Evolutionary conservation across 2,888 invertebrate species (phyloP), one percentile per base, ranked within the genome.

Genomic region (Notodonta ziczac): DNA sequence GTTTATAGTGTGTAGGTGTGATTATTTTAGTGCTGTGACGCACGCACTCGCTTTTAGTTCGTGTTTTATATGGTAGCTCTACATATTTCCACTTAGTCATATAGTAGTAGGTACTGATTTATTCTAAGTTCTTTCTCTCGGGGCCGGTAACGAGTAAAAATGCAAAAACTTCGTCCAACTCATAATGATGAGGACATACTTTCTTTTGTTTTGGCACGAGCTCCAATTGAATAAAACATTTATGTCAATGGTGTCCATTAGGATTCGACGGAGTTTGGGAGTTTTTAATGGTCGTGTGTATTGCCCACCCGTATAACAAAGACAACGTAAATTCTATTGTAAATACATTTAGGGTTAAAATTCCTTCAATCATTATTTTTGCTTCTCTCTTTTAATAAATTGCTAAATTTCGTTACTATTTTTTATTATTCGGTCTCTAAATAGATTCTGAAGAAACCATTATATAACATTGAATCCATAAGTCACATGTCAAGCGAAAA

Each of bases 161-260:
- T 88, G 87, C 86, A 86, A 86, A 89, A 90, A 89, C 84, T 88
- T 89, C 81, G 73, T 67, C 77, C 73, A 88, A 89, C 88, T 88
- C 88, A 84, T 90, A 89, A 90, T 89, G 89, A 90, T 83, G 86
- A 85, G 88, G 84, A 87, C 85, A 87, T 86, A 86, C 85, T 89
- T 89, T 88, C 86, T 89, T 90, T 90, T 90, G 89, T 89, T 90
- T 90, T 90, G 89, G 88, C 89, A 82, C 81, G 77, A 80, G 86
- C 84, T 81, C 81, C 90, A 85, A 91, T 90, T 91, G 91, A 91
- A 91, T 91, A 91, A 91, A 91, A 91, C 91, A 91, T 91, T 91
- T 90, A 90, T 91, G 90, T 90, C 90, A 89, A 90, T 91, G 87
- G 87, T 87, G 83, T 87, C 89, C 88, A 90, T 91, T 90, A 89